Conservation (phyloP, 2,113 vertebrate genomes). For the crab-eating macaque (Macaca fascicularis) region T2T-MFA8v1.1 NC_088387.1:107595501-107596000, state of each 20-base stretch:
- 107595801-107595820: no score
- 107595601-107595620: not conserved
- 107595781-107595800: not conserved
- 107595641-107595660: no score
- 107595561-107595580: not conserved
- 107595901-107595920: not conserved
- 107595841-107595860: not conserved
- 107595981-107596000: no score
- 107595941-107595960: not conserved
- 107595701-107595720: not conserved
- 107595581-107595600: rapidly evolving
- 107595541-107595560: not conserved
- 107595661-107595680: rapidly evolving
- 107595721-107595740: not conserved
- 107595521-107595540: not conserved
- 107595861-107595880: not conserved
- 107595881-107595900: not conserved
- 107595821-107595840: not conserved
- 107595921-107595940: not conserved
- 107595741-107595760: not conserved
- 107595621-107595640: not conserved
- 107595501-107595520: not conserved
- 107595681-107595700: not conserved
- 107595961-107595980: not conserved
- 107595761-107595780: not conserved